A percentile compares a stretch with the other conserved stretches of the same genome.
These are phyloP conservation scores for Darevskia nairensis DNA, from an alignment of 2,797 vertebrate species.

Conservation along the genomic window DNA sequence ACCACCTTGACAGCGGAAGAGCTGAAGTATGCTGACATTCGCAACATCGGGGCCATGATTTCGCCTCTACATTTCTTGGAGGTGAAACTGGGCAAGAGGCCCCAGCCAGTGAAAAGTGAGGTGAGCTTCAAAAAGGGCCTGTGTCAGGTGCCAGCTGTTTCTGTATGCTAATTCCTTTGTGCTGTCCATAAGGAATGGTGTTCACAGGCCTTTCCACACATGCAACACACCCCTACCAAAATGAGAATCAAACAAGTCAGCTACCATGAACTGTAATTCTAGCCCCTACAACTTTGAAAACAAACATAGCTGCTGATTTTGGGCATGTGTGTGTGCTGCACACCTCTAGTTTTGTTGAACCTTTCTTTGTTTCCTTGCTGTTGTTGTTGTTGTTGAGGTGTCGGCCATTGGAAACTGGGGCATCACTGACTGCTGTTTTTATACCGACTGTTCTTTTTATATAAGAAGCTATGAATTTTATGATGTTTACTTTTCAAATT, in stretches of 20 bases:
- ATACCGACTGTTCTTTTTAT: background rate
- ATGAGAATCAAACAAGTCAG: background rate
- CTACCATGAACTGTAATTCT: background rate
- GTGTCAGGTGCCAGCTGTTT: background rate
- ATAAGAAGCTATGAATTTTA: background rate
- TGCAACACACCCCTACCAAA: too few relatives aligned
- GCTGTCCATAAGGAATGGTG: background rate
- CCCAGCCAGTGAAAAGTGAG: slow-evolving; percentile 92
- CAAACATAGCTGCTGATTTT: background rate
- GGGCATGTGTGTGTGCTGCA: background rate
- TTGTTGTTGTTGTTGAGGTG: background rate
- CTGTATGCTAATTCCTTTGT: background rate
- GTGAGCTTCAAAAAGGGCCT: slow-evolving; percentile 71
- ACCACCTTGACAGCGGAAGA: slow-evolving; percentile 88
- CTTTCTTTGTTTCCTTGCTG: background rate
- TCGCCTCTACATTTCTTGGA: slow-evolving; percentile 93
- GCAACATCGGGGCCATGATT: slow-evolving; percentile 91
- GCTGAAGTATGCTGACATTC: slow-evolving; percentile 91
- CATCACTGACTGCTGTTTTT: background rate
- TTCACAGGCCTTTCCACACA: background rate
- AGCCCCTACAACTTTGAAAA: background rate
- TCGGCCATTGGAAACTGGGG: background rate
- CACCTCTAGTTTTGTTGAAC: background rate
- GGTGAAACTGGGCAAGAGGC: slow-evolving; percentile 89
- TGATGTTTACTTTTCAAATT: background rate